A percentile compares a stretch with the other conserved stretches of the same genome.
Conservation (phyloP, 2,888 invertebrate species). For the Leptodirus hochenwartii region DNA sequence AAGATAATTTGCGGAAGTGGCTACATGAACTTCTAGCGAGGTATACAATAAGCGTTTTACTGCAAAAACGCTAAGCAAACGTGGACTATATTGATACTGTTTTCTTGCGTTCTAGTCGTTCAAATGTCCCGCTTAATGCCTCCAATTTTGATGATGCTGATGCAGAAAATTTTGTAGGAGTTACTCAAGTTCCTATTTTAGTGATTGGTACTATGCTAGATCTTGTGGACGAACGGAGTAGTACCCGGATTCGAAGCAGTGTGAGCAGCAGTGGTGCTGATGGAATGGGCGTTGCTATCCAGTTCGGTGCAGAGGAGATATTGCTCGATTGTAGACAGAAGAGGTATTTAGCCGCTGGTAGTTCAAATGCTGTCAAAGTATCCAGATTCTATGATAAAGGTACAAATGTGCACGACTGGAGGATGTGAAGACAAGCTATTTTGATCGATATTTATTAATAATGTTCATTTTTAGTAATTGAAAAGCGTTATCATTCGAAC, state of each 20-base stretch:
- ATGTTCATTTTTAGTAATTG: too few relatives aligned
- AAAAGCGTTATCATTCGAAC: conserved; percentile 28
- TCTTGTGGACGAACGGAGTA: conserved; percentile 57
- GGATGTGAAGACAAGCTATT: too few relatives aligned
- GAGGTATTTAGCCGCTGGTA: conserved; percentile 81
- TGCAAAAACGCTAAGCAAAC: too few relatives aligned
- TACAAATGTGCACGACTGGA: conserved; percentile 26
- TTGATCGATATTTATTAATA: too few relatives aligned
- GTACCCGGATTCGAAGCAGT: conserved; percentile 40
- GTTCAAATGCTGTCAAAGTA: conserved; percentile 84
- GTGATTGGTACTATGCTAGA: conserved; percentile 91
- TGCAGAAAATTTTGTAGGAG: conserved; percentile 70
- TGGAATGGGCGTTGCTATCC: conserved; percentile 69
- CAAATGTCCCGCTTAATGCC: conserved; percentile 11
- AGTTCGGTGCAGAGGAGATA: conserved; percentile 88
- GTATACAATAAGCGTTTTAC: too few relatives aligned
- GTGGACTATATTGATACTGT: too few relatives aligned
- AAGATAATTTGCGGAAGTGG: conserved; percentile 87
- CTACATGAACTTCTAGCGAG: conserved; percentile 73
- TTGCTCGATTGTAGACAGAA: conserved; percentile 56
- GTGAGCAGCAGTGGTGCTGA: too few relatives aligned
- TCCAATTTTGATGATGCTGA: conserved; percentile 49
- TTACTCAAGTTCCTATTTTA: conserved; percentile 79
- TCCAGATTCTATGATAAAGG: conserved; percentile 88
- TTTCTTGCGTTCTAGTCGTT: too few relatives aligned